Evolutionary conservation across 2,797 vertebrate genomes (phyloP).

Genomic region (Sebastiscus tertius): DNA sequence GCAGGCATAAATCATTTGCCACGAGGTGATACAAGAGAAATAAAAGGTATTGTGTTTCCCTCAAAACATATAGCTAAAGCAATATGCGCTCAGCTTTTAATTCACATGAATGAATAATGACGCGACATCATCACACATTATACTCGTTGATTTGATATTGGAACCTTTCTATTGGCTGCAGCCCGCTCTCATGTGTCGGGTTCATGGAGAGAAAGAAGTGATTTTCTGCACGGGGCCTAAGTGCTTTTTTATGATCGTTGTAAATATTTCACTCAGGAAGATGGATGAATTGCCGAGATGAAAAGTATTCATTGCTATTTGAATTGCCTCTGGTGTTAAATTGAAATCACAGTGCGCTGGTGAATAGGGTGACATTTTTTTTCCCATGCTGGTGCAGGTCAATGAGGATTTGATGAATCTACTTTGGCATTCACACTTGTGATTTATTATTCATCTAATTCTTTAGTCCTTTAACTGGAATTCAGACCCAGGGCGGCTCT

Average conservation of each 20-base stretch:
- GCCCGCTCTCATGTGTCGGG: not conserved
- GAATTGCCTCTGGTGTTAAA: conserved; percentile 42
- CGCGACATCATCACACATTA: not conserved
- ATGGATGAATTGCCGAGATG: conserved; percentile 33
- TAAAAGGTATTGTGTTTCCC: not conserved
- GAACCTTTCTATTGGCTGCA: not conserved
- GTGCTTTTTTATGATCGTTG: conserved; percentile 51
- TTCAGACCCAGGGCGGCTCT: conserved; percentile 17
- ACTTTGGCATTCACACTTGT: conserved; percentile 51
- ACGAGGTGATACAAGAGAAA: not conserved
- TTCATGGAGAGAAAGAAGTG: not conserved
- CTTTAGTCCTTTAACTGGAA: conserved; percentile 22
- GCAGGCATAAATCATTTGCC: not conserved
- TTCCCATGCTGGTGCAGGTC: conserved; percentile 25
- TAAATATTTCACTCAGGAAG: conserved; percentile 48
- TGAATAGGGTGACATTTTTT: conserved; percentile 28
- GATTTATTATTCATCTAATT: conserved; percentile 67
- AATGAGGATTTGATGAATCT: conserved; percentile 61
- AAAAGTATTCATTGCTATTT: conserved; percentile 40
- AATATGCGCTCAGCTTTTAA: not conserved
- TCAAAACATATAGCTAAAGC: not conserved
- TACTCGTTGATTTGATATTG: not conserved
- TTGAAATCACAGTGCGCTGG: conserved; percentile 30
- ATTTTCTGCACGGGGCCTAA: conserved; percentile 5
- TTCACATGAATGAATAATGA: not conserved